phyloP scores from a whole-genome alignment of 1,140 invertebrate genomes.

The Drosophila kanapiae region DNA sequence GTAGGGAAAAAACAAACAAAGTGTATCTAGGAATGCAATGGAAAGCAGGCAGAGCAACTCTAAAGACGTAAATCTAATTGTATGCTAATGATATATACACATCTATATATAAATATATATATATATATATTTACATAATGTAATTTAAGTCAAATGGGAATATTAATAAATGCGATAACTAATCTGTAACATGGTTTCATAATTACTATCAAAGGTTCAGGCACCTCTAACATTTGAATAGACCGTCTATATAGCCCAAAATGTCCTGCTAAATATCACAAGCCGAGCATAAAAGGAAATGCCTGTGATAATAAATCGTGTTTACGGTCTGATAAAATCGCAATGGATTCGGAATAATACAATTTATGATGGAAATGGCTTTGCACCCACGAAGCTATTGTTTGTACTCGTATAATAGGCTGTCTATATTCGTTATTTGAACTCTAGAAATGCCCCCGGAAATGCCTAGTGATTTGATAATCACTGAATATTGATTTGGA shows the following conservation, averaged over 20 bases:
- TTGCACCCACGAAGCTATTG: conserved; percentile 12
- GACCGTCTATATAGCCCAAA: too few relatives aligned
- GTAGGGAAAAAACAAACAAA: conserved; percentile 55
- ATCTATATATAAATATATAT: conserved; percentile 61
- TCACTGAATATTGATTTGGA: conserved; percentile 8
- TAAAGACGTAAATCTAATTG: conserved; percentile 81
- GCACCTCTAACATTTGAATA: neutral
- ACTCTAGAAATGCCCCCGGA: neutral
- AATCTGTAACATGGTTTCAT: conserved; percentile 48
- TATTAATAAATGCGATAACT: conserved; percentile 80
- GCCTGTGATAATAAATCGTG: conserved; percentile 3
- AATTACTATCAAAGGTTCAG: neutral
- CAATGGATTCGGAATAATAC: neutral
- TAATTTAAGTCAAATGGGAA: conserved; percentile 79
- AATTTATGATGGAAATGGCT: conserved; percentile 21
- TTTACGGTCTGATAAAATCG: conserved; percentile 11
- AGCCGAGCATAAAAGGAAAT: neutral
- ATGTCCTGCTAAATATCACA: neutral
- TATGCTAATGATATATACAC: conserved; percentile 70
- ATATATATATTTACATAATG: conserved; percentile 67
- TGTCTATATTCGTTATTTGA: neutral
- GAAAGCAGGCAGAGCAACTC: conserved; percentile 77
- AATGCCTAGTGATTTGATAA: conserved; percentile 9
- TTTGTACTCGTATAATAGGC: neutral
- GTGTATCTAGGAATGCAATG: conserved; percentile 62